Evolutionary conservation across 2,113 vertebrate genomes (phyloP).

Genomic region (Leptosomus discolor): DNA sequence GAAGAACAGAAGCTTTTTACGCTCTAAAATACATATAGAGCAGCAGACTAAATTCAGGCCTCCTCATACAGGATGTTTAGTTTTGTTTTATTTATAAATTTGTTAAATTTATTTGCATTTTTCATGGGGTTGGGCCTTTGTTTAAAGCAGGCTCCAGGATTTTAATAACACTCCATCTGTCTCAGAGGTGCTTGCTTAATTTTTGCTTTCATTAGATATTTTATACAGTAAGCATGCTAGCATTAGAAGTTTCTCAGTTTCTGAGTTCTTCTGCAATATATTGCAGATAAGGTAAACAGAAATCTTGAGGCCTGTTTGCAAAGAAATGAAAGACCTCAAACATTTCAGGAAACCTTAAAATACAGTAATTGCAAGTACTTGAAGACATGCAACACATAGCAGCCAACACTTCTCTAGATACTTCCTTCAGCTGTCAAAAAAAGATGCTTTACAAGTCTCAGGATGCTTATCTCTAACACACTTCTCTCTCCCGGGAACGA

Average conservation of each 20-base stretch:
- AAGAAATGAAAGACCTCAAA: neutral
- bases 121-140: neutral
- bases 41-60: neutral
- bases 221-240: neutral
- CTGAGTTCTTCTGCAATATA: neutral
- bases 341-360: neutral
- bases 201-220: neutral
- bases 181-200: neutral
- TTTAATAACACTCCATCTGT: conserved; percentile 24
- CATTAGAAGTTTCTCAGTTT: neutral
- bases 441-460: neutral
- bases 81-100: conserved; percentile 2
- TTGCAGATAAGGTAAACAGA: neutral
- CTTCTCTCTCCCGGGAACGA: neutral
- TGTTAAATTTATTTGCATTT: neutral
- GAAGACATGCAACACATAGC: neutral
- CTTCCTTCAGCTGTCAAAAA: conserved; percentile 41
- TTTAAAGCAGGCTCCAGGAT: neutral
- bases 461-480: neutral
- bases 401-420: neutral
- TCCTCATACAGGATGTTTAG: neutral
- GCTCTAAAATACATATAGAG: neutral
- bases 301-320: neutral
- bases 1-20: neutral
- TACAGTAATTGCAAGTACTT: neutral